Evolutionary conservation across 1,140 invertebrate species (phyloP).

Genomic region (Mylabris phalerata): DNA sequence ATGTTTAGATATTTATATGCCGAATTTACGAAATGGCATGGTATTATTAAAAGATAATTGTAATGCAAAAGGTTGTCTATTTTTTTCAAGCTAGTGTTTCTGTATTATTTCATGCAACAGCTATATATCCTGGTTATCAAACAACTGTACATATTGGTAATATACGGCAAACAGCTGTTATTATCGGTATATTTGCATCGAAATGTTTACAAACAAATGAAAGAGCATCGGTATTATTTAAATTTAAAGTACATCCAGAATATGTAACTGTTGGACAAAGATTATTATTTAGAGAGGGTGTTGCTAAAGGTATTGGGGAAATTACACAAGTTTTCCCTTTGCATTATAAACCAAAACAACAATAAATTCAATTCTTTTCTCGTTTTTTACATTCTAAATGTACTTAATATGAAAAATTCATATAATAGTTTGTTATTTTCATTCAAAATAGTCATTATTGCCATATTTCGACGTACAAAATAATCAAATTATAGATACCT

Average conservation of each 20-base stretch:
- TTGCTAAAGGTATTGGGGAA: conserved; percentile 84
- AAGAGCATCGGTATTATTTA: conserved; percentile 77
- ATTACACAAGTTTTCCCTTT: conserved; percentile 77
- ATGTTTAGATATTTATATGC: conserved; percentile 58
- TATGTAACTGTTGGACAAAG: conserved; percentile 81
- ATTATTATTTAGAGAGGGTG: conserved; percentile 82
- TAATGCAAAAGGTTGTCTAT: conserved; percentile 32
- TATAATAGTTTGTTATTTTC: too few relatives aligned
- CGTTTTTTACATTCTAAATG: too few relatives aligned
- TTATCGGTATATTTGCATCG: conserved; percentile 57
- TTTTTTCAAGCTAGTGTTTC: conserved; percentile 73
- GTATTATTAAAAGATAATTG: conserved; percentile 52
- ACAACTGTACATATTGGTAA: conserved; percentile 92
- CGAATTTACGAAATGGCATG: conserved; percentile 75
- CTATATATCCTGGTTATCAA: conserved; percentile 84
- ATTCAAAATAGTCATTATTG: too few relatives aligned
- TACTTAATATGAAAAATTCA: too few relatives aligned
- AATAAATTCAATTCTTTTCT: not conserved
- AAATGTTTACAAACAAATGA: conserved; percentile 71
- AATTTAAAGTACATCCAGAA: conserved; percentile 85
- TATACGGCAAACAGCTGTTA: conserved; percentile 87
- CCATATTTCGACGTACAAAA: too few relatives aligned
- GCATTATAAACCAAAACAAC: conserved; percentile 4
- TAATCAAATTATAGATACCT: too few relatives aligned
- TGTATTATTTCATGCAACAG: conserved; percentile 75